Evolutionary conservation across 2,797 vertebrate species (phyloP), one percentile per base, ranked within the genome.

Genomic region (Gymnoscopelus microlampas): DNA sequence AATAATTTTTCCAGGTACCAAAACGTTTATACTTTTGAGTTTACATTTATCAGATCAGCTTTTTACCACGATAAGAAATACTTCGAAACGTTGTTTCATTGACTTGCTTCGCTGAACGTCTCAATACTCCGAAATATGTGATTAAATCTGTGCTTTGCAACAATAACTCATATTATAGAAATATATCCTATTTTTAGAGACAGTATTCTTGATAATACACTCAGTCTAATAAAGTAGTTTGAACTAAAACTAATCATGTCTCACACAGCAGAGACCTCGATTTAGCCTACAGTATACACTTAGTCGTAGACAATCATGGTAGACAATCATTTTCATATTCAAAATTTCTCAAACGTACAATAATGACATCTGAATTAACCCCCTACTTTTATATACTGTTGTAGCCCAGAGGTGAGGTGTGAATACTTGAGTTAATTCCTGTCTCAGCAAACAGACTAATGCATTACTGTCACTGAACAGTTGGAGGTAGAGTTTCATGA

Each of bases 121-220:
- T 75, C 15, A 66, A 8, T 60, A 58, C 35, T 68, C 59, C 19
- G 8, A 47, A 53, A 71, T 66, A 29, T 44, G 11, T 53, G 63
- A 84, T 81, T 76, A 71, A 67, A 79, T 70, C 29, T 63, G 59
- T 73, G 23, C 56, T 68, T 73, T 71, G 13, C 68, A 61, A 53
- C 47, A 70, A 74, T 58, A 77, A 71, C 71, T 79, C 32, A 69
- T 79, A 73, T 55, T 64, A 66, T 63, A 64, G 11, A 70, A 65
- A 39, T 69, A 78, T 67, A 68, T 73, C 13, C 62, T 53, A 57
- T 77, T 69, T 68, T 19, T 39, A 32, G 44, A 59, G 55, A 75
- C 63, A 72, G 69, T 65, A 62, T 77, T 67, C 56, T 60, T 67
- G 51, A 64, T 71, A 66, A 75, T 65, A 68, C 26, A 61, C 49